A percentile compares a stretch with the other conserved stretches of the same genome.
Conservation (phyloP, 1,140 invertebrate genomes). For the Ooceraea biroi region DNA sequence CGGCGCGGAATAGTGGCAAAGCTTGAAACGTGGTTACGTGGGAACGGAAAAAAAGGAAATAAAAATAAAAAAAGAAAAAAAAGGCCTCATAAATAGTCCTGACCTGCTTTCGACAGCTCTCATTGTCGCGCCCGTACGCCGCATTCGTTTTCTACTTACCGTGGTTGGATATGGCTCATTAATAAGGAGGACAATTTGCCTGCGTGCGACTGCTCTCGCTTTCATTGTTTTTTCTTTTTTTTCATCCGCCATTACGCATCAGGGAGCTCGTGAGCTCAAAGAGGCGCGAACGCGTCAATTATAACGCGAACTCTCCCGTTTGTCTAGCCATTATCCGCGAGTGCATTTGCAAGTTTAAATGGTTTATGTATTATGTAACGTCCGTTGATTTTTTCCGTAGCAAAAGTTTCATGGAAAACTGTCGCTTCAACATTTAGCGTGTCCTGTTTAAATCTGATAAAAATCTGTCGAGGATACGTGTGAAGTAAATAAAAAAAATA, state of each 20-base stretch:
- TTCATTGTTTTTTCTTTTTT: not conserved
- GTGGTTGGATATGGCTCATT: conserved; percentile 55
- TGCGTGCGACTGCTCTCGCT: conserved; percentile 36
- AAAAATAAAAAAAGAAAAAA: too few species aligned
- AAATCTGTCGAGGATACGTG: not conserved
- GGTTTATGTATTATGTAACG: not conserved
- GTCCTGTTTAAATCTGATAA: not conserved
- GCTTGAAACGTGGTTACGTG: conserved; percentile 25
- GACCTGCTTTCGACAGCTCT: conserved; percentile 73
- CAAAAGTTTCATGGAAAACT: not conserved
- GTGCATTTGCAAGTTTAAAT: not conserved
- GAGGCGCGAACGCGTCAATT: not conserved
- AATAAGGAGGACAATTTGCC: conserved; percentile 63
- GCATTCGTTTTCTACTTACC: conserved; percentile 60
- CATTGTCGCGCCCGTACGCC: conserved; percentile 41
- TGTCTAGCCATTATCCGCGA: not conserved
- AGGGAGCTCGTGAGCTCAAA: not conserved
- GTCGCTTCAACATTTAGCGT: not conserved
- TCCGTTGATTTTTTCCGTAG: not conserved
- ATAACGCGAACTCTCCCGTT: not conserved
- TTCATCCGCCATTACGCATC: conserved; percentile 8
- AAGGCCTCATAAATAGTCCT: conserved; percentile 68
- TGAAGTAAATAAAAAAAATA: not conserved
- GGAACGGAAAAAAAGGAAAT: conserved; percentile 9
- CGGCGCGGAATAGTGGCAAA: conserved; percentile 26